Conservation (phyloP, 2,797 vertebrate genomes). For the Centropyge bicolor region DNA sequence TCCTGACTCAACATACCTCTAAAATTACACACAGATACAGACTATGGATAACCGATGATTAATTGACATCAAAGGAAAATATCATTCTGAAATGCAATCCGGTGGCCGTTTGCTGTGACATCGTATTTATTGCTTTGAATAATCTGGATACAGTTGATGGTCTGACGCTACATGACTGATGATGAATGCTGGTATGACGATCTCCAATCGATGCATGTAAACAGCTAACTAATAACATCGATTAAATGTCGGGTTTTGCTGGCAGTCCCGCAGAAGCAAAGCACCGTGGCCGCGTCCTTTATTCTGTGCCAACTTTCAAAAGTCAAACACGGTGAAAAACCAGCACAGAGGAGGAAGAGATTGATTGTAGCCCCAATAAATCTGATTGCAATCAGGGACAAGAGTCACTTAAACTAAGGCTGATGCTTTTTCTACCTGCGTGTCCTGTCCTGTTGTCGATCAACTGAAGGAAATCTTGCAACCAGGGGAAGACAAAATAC, state of each 20-base stretch:
- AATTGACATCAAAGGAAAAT: slow-evolving; percentile 1
- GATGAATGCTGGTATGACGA: too few species aligned
- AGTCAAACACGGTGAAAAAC: background rate
- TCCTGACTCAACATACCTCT: slow-evolving; percentile 2
- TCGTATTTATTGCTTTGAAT: background rate
- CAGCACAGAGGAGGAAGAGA: background rate
- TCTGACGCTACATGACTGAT: background rate
- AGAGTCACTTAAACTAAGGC: background rate
- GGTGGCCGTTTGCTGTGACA: background rate
- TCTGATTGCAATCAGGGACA: slow-evolving; percentile 2
- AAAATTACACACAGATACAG: background rate
- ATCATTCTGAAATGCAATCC: background rate
- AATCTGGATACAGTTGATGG: background rate
- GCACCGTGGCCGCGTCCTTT: background rate
- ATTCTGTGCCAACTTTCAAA: background rate
- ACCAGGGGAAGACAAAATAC: background rate
- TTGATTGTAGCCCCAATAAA: slow-evolving; percentile 9
- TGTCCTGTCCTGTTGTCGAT: background rate
- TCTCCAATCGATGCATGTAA: slow-evolving; percentile 1
- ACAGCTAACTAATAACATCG: background rate
- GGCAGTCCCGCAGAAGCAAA: slow-evolving; percentile 15
- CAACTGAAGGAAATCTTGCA: background rate
- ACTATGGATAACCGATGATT: background rate
- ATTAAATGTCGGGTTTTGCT: background rate
- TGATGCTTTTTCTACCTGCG: background rate